Evolutionary conservation across 2,797 vertebrate genomes (phyloP).

Genomic region (Lutjanus campechanus): DNA sequence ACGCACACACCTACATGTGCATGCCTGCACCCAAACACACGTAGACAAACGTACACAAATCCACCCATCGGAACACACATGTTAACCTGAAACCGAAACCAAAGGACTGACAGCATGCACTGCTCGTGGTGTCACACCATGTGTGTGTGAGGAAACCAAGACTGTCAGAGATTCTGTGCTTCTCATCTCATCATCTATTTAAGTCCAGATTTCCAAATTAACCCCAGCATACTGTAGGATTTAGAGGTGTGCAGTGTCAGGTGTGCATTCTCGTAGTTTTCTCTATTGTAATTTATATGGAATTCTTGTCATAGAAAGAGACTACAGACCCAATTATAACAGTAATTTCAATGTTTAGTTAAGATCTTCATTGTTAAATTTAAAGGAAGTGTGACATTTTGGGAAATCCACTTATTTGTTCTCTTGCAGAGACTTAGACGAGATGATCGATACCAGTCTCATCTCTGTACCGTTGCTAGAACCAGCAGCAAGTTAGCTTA

Average conservation of each 20-base stretch:
- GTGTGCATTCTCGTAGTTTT: not conserved
- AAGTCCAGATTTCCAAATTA: slow-evolving; percentile 32
- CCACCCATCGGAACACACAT: slow-evolving; percentile 54
- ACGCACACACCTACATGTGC: slow-evolving; percentile 58
- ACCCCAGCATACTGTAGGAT: not conserved
- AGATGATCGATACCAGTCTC: not conserved
- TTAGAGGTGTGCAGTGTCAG: not conserved
- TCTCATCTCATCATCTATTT: slow-evolving; percentile 5
- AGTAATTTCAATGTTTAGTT: not conserved
- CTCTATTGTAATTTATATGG: not conserved
- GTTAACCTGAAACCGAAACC: slow-evolving; percentile 63
- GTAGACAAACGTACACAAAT: slow-evolving; percentile 45
- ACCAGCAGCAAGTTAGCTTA: not conserved
- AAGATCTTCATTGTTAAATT: not conserved
- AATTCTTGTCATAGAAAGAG: not conserved
- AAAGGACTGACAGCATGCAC: slow-evolving; percentile 76
- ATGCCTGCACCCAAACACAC: slow-evolving; percentile 69
- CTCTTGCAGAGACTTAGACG: not conserved
- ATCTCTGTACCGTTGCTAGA: not conserved
- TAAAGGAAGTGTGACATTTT: slow-evolving; percentile 3
- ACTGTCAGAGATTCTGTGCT: slow-evolving; percentile 14
- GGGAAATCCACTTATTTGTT: not conserved
- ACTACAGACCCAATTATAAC: not conserved
- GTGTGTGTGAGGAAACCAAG: slow-evolving; percentile 34
- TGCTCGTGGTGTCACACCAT: slow-evolving; percentile 51